Conservation (phyloP, 1,140 invertebrate genomes). For the Drosophila bipectinata region DNA sequence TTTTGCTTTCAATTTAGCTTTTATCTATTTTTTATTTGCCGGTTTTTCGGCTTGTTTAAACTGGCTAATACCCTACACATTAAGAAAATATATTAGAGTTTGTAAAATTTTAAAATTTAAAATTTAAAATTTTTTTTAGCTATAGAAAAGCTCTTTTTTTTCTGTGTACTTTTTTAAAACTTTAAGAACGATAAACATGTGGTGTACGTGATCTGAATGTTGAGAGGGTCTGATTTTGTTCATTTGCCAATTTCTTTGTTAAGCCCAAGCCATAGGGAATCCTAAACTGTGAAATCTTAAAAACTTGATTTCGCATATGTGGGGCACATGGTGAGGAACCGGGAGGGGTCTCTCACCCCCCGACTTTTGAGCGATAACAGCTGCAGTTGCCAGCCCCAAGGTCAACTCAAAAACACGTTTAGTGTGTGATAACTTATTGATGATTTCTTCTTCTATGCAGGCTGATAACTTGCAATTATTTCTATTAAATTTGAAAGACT, state of each 20-base stretch:
- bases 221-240: neutral
- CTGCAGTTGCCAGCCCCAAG: slow-evolving; percentile 33
- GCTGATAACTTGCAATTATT: slow-evolving; percentile 20
- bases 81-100: neutral
- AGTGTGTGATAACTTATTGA: neutral
- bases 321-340: neutral
- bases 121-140: too few relatives aligned
- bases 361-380: slow-evolving; percentile 23
- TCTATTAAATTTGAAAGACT: slow-evolving; percentile 27
- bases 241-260: slow-evolving; percentile 34
- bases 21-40: slow-evolving; percentile 43
- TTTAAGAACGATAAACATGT: slow-evolving; percentile 29
- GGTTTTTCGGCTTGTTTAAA: slow-evolving; percentile 21
- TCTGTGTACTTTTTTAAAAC: neutral
- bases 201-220: slow-evolving; percentile 40
- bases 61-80: slow-evolving; percentile 33
- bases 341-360: too few relatives aligned
- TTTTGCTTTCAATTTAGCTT: slow-evolving; percentile 22
- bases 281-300: slow-evolving; percentile 24
- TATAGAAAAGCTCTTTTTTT: neutral
- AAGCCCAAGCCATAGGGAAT: neutral
- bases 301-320: slow-evolving; percentile 39
- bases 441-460: neutral
- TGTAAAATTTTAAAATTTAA: neutral
- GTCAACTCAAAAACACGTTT: slow-evolving; percentile 47